These are phyloP conservation scores for Phymorhynchus buccinoides DNA, from an alignment of 1,140 invertebrate genomes.

Conservation along the genomic window DNA sequence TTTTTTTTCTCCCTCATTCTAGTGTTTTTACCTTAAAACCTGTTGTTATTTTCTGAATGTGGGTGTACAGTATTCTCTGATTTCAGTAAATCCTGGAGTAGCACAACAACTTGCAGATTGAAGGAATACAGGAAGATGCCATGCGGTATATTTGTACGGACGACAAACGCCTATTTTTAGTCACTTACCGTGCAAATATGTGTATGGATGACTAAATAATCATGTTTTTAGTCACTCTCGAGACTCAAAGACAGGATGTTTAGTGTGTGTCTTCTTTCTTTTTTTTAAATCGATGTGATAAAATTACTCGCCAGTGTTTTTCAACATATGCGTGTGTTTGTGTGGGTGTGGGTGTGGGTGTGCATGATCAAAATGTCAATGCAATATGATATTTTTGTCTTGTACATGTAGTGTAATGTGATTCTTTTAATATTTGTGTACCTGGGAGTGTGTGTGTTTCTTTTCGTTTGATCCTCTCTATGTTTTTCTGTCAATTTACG, in stretches of 20 bases:
- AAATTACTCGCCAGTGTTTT: constrained; percentile 2
- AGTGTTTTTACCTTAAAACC: background rate
- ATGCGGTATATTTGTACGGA: background rate
- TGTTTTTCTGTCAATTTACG: background rate
- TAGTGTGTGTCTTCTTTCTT: background rate
- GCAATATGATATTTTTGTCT: background rate
- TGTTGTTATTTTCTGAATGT: background rate
- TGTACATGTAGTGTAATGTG: background rate
- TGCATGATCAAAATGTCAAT: background rate
- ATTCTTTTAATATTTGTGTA: background rate
- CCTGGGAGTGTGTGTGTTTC: background rate
- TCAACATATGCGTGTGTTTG: background rate
- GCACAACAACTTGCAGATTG: background rate
- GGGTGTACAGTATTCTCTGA: background rate
- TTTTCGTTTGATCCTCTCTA: background rate
- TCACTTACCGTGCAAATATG: too few relatives aligned
- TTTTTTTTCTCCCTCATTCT: background rate
- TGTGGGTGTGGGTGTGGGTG: background rate
- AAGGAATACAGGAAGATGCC: too few relatives aligned
- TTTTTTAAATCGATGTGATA: constrained; percentile 17
- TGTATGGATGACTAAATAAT: background rate
- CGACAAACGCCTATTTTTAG: background rate
- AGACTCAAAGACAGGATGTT: background rate
- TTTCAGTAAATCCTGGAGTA: background rate
- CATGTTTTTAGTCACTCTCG: too few relatives aligned